Evolutionary conservation across 2,113 vertebrate species (phyloP).

Genomic region (Apaloderma vittatum): DNA sequence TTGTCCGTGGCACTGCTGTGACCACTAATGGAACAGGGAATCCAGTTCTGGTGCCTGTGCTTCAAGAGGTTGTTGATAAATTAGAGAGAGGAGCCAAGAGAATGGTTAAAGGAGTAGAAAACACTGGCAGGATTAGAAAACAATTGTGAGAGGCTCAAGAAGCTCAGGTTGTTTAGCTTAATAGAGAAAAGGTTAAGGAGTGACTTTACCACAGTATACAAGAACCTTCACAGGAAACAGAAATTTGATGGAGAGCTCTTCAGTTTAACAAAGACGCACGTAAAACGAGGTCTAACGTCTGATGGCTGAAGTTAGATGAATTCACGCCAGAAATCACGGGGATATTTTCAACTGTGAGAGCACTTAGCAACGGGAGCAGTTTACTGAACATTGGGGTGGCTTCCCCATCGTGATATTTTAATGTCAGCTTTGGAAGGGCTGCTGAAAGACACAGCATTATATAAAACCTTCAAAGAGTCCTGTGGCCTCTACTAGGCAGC

Average conservation of each 20-base stretch:
- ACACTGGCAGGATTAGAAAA: constrained; percentile 68
- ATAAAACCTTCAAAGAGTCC: neutral
- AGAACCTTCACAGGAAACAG: constrained; percentile 58
- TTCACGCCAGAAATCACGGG: constrained; percentile 19
- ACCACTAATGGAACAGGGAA: constrained; percentile 53
- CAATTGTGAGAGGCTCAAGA: constrained; percentile 71
- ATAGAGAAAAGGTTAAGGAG: constrained; percentile 72
- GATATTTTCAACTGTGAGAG: neutral
- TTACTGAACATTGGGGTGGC: neutral
- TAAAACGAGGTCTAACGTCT: constrained; percentile 25
- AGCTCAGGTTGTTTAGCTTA: constrained; percentile 72
- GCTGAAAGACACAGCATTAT: neutral
- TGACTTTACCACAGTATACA: constrained; percentile 56
- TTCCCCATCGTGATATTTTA: fast-evolving
- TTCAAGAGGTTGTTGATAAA: constrained; percentile 72
- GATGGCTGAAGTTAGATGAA: neutral
- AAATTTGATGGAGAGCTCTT: constrained; percentile 68
- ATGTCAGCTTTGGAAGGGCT: neutral
- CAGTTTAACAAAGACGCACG: constrained; percentile 14
- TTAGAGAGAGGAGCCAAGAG: constrained; percentile 52
- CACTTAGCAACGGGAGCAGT: neutral
- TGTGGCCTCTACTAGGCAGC: neutral
- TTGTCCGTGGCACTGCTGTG: constrained; percentile 30
- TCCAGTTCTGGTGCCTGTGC: constrained; percentile 21
- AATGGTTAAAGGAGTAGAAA: constrained; percentile 60